Base-by-base conservation (phyloP, 1,140 invertebrate genomes). In the Diabrotica undecimpunctata region DNA sequence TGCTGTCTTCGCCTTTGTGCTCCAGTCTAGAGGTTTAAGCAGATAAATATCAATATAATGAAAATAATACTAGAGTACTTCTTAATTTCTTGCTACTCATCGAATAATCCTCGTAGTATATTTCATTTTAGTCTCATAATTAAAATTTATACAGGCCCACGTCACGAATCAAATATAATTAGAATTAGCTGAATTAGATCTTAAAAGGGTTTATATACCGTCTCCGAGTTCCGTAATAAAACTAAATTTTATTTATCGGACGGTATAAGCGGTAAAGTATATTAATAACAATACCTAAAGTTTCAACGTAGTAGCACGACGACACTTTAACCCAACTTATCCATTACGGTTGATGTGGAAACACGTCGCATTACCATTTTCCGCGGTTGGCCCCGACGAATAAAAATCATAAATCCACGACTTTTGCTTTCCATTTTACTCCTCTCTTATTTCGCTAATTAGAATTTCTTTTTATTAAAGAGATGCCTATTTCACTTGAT, bases 321-420 rank as follows among this genome's bases (percentile, higher is more conserved):
- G 66, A 65, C 62, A 65, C 62, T 65, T 62, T n/a, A 64, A 70
- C 69, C 69, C 52, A 68, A 70, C 69, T 70, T 70, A 68, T 70
- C 66, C 69, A 71, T 71, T 71, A 71, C 66, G 59, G 69, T 61
- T 71, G 69, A 71, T 71, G 69, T 68, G 66, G 68, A 71, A 71
- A 71, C 69, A 71, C 68, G 69, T 71, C 69, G 69, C 69, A 71
- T 71, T 71, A 68, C 69, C 69, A 71, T 71, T 71, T 71, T 65
- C 69, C 56, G 46, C 63, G 69, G 55, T 58, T 65, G 65, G 68
- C n/a, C n/a, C n/a, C n/a, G n/a, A n/a, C n/a, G n/a, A n/a, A n/a
- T n/a, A 71, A 71, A 71, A 71, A 68, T 68, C 66, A 71, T 71
- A 71, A 71, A 69, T 71, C 66, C 69, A 39, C 64, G 57, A 67